phyloP scores from a whole-genome alignment of 2,888 invertebrate species.

The Troilus luridus region DNA sequence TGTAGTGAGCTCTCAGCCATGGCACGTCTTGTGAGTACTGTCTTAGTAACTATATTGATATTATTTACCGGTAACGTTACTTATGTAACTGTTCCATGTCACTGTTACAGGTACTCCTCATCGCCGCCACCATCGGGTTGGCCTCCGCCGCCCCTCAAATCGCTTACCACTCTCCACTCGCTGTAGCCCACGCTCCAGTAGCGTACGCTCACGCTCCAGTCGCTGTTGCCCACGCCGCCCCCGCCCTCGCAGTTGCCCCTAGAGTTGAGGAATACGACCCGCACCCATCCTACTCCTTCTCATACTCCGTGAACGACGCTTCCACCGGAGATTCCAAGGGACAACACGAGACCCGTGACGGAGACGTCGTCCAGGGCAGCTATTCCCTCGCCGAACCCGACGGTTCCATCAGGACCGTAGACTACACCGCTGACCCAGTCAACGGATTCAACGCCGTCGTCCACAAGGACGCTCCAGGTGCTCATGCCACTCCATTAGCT shows the following conservation, averaged over 20 bases:
- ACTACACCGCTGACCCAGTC: neutral
- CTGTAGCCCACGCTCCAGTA: conserved; percentile 63
- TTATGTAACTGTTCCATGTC: neutral
- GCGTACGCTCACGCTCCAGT: conserved; percentile 15
- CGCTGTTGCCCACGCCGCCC: conserved; percentile 36
- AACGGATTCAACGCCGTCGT: conserved; percentile 65
- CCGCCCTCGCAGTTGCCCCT: conserved; percentile 53
- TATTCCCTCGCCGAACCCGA: conserved; percentile 66
- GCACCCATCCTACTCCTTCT: conserved; percentile 66
- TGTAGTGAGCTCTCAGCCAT: conserved; percentile 35
- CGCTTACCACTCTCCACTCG: conserved; percentile 5
- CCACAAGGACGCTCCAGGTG: conserved; percentile 67
- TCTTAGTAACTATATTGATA: neutral
- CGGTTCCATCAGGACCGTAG: conserved; percentile 64
- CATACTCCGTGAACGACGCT: conserved; percentile 66
- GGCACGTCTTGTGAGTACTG: conserved; percentile 48
- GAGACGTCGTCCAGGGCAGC: conserved; percentile 68
- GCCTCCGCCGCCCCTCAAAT: conserved; percentile 24
- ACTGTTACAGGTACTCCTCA: conserved; percentile 35
- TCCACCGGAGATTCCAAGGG: conserved; percentile 68
- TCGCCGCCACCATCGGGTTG: conserved; percentile 9
- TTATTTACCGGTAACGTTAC: neutral
- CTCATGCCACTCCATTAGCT: conserved; percentile 65
- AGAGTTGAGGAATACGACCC: conserved; percentile 65
- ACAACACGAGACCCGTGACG: conserved; percentile 67